Evolutionary conservation across 1,140 invertebrate genomes (phyloP), one percentile per base, ranked within the genome.

Genomic region (Papilio glaucus): DNA sequence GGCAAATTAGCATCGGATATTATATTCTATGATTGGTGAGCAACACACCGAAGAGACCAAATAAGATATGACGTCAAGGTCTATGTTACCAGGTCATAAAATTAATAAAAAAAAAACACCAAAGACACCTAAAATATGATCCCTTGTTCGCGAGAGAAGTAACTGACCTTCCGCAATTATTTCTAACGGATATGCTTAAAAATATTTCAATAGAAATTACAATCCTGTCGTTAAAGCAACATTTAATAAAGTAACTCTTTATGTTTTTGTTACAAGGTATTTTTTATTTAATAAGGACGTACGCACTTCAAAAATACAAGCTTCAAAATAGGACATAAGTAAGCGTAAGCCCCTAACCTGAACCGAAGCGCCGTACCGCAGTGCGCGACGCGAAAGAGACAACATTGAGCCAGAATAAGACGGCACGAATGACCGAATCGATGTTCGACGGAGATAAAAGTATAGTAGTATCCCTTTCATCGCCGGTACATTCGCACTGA

Each of bases 251-350:
- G 9, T 33, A 33, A 6, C 29, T 26, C 1, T 57, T 13, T 65
- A 6, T 39, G 41, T 38, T 65, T 38, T 38, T 39, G 9, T 24
- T 21, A 13, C 24, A 10, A 21, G 7, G 37, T 39, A 12, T 24
- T 39, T 65, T 65, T 18, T 12, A 24, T 57, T 39, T 41, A 39
- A 65, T 5, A 45, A n/a, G 12, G 49, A n/a, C 45, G 37, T 72
- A 75, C 74, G 74, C 73, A 76, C 60, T 74, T 69, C 62, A 73
- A 65, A 79, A 62, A 73, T 75, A n/a, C n/a, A n/a, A 76, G 74
- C 80, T 72, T 84, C 81, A 82, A 90, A 89, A 89, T 89, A 87
- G 85, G 85, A 74, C 83, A 85, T 84, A n/a, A n/a, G n/a, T n/a
- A n/a, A n/a, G n/a, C 6, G 2, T 33, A 85, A 81, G 77, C 74